Evolutionary conservation across 2,888 invertebrate species (phyloP), one percentile per base, ranked within the genome.

Genomic region (Ferrisia virgata): DNA sequence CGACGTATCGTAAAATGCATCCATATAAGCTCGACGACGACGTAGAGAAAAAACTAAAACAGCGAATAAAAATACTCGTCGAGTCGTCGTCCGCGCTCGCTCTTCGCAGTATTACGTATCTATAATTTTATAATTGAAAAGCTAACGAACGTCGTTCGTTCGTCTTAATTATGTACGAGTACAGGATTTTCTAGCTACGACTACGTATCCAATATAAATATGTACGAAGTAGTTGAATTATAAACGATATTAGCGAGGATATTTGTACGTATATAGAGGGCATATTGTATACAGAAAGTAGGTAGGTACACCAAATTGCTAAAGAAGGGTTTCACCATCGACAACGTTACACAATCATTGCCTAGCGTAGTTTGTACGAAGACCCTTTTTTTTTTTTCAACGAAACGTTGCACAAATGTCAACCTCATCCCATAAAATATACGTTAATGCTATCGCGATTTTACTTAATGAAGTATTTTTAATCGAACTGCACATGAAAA

Each of bases 91-190:
- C 47, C 18, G 18, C 18, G 47, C 2, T n/a, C 39, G 53, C 22
- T 53, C 22, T 22, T 18, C 25, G 25, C 25, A 64, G 25, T 64
- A 28, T 3, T n/a, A 28, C 13, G 28, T 64, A 64, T n/a, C n/a
- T n/a, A n/a, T n/a, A n/a, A 64, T 64, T 64, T 64, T 28, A 64
- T 64, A 64, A 64, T 64, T 64, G 58, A 64, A 64, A 64, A 64
- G 58, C 58, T 64, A 28, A 64, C 58, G 58, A 25, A 28, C 58
- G 11, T 47, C 47, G 36, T 36, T 36, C 36, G 47, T 47, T 11
- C 58, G 58, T 64, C 58, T 64, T 64, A 64, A 64, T 64, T 64
- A 64, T 64, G 58, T 28, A 64, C 28, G 25, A 25, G 58, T 28
- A 64, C 28, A 64, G 58, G 58, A 64, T 64, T 64, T 64, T 28